Base-by-base conservation (phyloP, 2,797 vertebrate species). In the Scomberomorus guttatus region DNA sequence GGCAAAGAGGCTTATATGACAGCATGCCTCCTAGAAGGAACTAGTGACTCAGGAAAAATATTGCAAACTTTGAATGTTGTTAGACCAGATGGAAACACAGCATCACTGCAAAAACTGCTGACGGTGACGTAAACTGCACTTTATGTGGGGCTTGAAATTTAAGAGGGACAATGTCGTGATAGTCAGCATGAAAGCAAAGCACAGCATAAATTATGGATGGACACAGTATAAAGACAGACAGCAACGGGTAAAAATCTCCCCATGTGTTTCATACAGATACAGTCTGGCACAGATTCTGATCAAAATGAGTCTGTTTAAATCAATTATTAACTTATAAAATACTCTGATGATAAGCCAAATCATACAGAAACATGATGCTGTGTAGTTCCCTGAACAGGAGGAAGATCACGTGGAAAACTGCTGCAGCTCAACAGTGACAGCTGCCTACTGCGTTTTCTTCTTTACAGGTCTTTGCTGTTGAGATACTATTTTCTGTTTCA, bases 1-100 rank as follows among this genome's bases (percentile, higher is more conserved):
- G 68, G 60, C 44, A 32, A 1, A 6, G 52, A 52, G 17, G 18
- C 15, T 44, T 6, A 50, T 27, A 67, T 58, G 62, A 69, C 75
- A 42, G 9, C 60, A 44, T n/a, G n/a, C n/a, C n/a, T n/a, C n/a
- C n/a, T n/a, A n/a, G n/a, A n/a, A n/a, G n/a, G n/a, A n/a, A n/a
- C n/a, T n/a, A n/a, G n/a, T n/a, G n/a, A n/a, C n/a, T n/a, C n/a
- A 65, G 62, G 63, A 62, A 81, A 79, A 46, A 8, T 24, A 20
- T 25, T 89, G 83, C 84, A 89, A 82, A 83, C 60, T 84, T 22
- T 89, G 77, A 86, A 81, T 64, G 29, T 71, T 79, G 61, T 86
- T 71, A 13, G 56, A 65, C 60, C 11, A 29, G 27, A 15, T 18
- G 68, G 83, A 85, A 89, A 85, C 48, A 66, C 24, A 42, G 24